phyloP scores from a whole-genome alignment of 1,140 invertebrate species.

The Macrocentrus cingulum region DNA sequence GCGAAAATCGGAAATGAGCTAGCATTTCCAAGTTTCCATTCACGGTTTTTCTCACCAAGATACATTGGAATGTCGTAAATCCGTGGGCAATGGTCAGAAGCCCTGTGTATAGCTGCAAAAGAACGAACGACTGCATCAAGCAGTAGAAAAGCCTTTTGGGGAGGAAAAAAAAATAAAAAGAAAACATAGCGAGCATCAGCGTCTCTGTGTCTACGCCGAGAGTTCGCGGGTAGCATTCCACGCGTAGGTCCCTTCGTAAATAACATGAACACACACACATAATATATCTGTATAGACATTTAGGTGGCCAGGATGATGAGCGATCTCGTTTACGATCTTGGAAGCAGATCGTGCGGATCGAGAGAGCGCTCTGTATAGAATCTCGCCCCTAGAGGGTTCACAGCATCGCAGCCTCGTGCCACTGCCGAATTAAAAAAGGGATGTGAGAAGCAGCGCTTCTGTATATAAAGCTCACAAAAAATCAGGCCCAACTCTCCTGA shows the following conservation, averaged over 20 bases:
- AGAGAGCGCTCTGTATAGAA: slow-evolving; percentile 13
- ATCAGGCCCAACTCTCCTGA: slow-evolving; percentile 4
- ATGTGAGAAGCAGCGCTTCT: slow-evolving; percentile 14
- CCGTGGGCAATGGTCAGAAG: slow-evolving; percentile 7
- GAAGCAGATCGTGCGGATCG: slow-evolving; percentile 22
- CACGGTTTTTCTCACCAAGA: slow-evolving; percentile 17
- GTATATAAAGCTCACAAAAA: slow-evolving; percentile 7
- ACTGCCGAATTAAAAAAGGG: slow-evolving; percentile 17
- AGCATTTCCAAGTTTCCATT: slow-evolving; percentile 13
- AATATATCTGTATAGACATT: neutral
- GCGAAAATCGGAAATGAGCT: neutral
- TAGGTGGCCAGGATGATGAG: slow-evolving; percentile 28
- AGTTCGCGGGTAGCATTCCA: too few relatives aligned
- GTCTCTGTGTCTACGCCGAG: too few relatives aligned
- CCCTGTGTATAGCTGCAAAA: slow-evolving; percentile 6
- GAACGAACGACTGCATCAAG: neutral
- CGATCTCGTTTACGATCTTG: slow-evolving; percentile 34
- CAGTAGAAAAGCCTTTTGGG: neutral
- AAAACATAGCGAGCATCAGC: too few relatives aligned
- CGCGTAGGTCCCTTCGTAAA: too few relatives aligned
- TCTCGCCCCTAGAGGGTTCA: slow-evolving; percentile 12
- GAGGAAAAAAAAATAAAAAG: slow-evolving; percentile 1
- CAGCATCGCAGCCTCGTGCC: slow-evolving; percentile 16
- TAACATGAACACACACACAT: too few relatives aligned
- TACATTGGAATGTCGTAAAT: slow-evolving; percentile 26